Evolutionary conservation across 1,140 invertebrate species (phyloP), one percentile per base, ranked within the genome.

Genomic region (Caenorhabditis inopinata): DNA sequence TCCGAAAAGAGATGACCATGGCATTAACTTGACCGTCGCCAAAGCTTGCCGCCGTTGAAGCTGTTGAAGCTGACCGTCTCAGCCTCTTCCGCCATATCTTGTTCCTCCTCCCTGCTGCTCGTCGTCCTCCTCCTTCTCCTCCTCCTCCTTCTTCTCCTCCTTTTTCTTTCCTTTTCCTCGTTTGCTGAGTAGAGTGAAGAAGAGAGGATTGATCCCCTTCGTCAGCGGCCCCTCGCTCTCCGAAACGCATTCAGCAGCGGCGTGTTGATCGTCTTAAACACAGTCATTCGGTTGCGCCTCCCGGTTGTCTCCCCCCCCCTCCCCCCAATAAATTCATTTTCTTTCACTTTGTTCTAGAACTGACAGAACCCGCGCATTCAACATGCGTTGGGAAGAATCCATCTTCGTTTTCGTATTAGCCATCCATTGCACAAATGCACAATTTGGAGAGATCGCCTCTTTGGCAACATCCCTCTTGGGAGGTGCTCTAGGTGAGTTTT

Each of bases 401-500:
- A 16, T 23, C 32, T 32, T 68, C 21, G 11, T 78, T 7, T 42
- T 78, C 6, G 14, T 78, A 14, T 46, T 58, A 25, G 14, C n/a
- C n/a, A 46, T 58, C 16, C 25, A 27, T 35, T 32, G 76, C 21
- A 68, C 76, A 32, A 42, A 78, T 68, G 76, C 49, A 23, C 78
- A 79, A 7, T 79, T 79, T 29, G 78, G 51, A 3, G 85, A 85
- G 74, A 85, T 85, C 32, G 85, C 85, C 42, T 87, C 85, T 23
- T 38, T 87, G 27, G 85, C 87, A 18, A 84, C 85, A 18, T 82
- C 84, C 5, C 48, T 85, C 9, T 46, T 85, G 21, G 85, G 82
- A 7, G 45, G 46, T 32, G 85, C 77, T 48, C 80, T 79, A 4
- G 58, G 82, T 35, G 46, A 45, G 21, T 29, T 53, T 46, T 83